Conservation (phyloP, 2,113 vertebrate species). For the Psittacara wagleri region DNA sequence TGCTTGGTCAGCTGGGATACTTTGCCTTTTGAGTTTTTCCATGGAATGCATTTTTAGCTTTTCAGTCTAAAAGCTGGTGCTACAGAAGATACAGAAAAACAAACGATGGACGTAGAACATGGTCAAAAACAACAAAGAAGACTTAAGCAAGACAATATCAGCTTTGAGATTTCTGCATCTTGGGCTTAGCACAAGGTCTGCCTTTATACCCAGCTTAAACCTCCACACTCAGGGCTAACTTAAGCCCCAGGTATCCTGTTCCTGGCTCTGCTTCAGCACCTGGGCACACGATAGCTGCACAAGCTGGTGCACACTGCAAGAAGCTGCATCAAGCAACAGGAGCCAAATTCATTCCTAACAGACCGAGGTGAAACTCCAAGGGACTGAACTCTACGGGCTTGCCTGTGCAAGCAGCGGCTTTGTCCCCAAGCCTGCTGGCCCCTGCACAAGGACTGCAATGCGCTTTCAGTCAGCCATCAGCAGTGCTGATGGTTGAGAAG, state of each 20-base stretch:
- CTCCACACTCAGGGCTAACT: not conserved
- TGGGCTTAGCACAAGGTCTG: not conserved
- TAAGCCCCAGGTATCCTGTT: not conserved
- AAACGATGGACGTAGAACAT: rapidly evolving
- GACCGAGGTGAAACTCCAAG: not conserved
- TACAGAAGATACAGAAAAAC: not conserved
- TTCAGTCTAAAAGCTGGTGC: not conserved
- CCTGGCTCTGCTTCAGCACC: not conserved
- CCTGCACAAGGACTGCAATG: not conserved
- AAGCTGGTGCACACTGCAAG: not conserved
- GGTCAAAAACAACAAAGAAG: not conserved
- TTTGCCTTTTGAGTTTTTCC: not conserved
- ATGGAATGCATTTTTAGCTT: not conserved
- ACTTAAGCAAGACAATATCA: not conserved
- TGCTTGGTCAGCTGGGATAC: not conserved
- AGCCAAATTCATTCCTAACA: not conserved
- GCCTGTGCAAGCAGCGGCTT: not conserved
- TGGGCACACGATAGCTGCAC: not conserved
- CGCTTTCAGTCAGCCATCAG: not conserved
- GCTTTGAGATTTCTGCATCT: not conserved
- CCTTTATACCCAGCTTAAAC: not conserved
- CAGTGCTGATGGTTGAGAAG: not conserved
- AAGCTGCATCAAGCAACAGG: not conserved
- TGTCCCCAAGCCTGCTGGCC: not conserved
- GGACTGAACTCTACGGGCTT: not conserved